These are phyloP conservation scores for Zophobas atratus DNA, from an alignment of 1,140 invertebrate genomes.

Conservation along the genomic window DNA sequence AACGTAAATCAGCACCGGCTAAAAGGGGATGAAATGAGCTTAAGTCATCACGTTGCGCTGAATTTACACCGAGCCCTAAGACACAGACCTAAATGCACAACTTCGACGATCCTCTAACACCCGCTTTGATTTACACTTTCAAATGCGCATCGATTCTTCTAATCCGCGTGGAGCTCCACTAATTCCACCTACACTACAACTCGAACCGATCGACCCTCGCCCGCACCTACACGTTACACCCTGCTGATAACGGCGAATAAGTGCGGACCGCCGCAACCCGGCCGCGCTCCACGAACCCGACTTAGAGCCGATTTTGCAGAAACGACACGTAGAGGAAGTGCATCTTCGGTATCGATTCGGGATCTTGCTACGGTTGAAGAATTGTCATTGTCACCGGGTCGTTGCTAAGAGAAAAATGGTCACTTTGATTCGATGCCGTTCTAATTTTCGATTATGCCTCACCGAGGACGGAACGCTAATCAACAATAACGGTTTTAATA, in stretches of 20 bases:
- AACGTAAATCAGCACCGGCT: conserved; percentile 67
- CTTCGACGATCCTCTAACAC: conserved; percentile 52
- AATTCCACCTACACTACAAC: conserved; percentile 10
- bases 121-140: conserved; percentile 58
- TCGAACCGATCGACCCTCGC: not conserved
- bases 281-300: too few relatives aligned
- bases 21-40: conserved; percentile 65
- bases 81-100: conserved; percentile 45
- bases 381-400: too few relatives aligned
- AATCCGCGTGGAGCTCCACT: conserved; percentile 54
- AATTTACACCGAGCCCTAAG: conserved; percentile 63
- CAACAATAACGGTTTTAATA: conserved; percentile 61
- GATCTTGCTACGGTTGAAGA: too few relatives aligned
- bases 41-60: conserved; percentile 65
- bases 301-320: too few relatives aligned
- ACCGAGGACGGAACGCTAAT: conserved; percentile 47
- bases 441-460: conserved; percentile 29
- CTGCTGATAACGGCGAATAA: too few relatives aligned
- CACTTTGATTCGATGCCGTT: not conserved
- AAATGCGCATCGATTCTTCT: conserved; percentile 56
- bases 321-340: too few relatives aligned
- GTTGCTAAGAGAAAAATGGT: too few relatives aligned
- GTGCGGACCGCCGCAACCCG: too few relatives aligned
- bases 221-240: too few relatives aligned
- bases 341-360: too few relatives aligned